Evolutionary conservation across 2,113 vertebrate species (phyloP), one percentile per base, ranked within the genome.

Genomic region (Indicator indicator): DNA sequence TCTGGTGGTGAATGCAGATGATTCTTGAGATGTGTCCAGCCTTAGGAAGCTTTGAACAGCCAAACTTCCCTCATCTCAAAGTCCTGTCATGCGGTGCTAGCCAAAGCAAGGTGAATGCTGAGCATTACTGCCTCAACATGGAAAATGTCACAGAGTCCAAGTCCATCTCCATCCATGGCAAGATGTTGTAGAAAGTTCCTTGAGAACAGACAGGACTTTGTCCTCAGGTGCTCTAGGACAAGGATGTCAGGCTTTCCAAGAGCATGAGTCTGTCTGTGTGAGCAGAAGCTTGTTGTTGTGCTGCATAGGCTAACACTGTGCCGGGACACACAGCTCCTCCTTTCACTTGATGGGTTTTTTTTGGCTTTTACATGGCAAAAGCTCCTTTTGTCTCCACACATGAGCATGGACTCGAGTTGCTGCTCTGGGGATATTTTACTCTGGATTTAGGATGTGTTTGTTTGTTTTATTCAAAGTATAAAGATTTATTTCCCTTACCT

Each of bases 401-500:
- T 63, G 64, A 82, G 69, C 67, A 65, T 59, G 89, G 91, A 86
- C 67, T 76, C 5, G 4, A 63, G 78, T 86, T 88, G 78, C 83
- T 94, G 88, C 91, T 95, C 93, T 93, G 89, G 69, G 63, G 62
- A 80, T 79, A 67, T 94, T 95, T 92, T 59, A n/a, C 84, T 96
- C 86, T 91, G 70, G 44, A 79, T 93, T 97, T 93, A 24, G 92
- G 89, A 1, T 96, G 96, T 94, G 94, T 96, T 96, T 93, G 83
- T 89, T 83, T 74, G 54, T 68, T 94, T 74, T 6, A 27, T 74
- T 81, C 76, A 85, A 93, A 90, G 17, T 42, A 36, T 11, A 83
- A 79, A 62, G 48, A 59, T 72, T 86, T 63, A 12, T 80, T 91
- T 68, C 81, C 72, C 33, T 59, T 52, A 38, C 65, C 60, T 40